Percentiles rank a stretch among this genome's conserved stretches.
Evolutionary conservation across 2,888 invertebrate genomes (phyloP).

Genomic region (Himalopsyche japonica): DNA sequence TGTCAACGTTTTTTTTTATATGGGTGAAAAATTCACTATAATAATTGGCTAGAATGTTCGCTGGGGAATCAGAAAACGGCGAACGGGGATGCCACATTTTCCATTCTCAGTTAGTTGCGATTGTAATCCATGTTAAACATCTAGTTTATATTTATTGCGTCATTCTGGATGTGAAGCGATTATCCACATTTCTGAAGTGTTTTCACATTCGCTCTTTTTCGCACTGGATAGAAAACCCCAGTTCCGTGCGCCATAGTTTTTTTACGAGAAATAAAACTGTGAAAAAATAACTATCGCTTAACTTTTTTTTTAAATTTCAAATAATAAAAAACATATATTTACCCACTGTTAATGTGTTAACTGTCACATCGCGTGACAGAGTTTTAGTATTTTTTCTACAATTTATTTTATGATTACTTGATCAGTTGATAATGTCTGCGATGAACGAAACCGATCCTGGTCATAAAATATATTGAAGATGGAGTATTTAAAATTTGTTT

Average conservation of each 20-base stretch:
- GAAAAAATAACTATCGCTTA: too few species aligned
- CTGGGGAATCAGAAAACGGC: not conserved
- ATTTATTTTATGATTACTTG: too few species aligned
- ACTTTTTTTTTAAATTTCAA: too few species aligned
- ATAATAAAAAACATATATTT: too few species aligned
- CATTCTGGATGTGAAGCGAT: not conserved
- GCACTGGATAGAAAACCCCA: not conserved
- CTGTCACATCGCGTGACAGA: too few species aligned
- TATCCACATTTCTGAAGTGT: not conserved
- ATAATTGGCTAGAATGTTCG: not conserved
- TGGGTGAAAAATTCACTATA: not conserved
- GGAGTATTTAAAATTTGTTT: too few species aligned
- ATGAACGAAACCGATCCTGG: too few species aligned
- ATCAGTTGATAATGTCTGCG: too few species aligned
- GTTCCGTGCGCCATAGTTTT: not conserved
- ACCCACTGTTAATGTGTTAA: too few species aligned
- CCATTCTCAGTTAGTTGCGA: not conserved
- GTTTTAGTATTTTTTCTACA: too few species aligned
- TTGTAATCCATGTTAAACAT: not conserved
- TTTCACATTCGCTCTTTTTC: not conserved
- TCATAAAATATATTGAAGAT: too few species aligned
- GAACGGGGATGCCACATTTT: not conserved
- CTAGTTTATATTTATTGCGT: not conserved
- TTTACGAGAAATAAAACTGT: too few species aligned
- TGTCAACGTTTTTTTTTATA: not conserved